phyloP scores from a whole-genome alignment of 2,888 invertebrate genomes.

The Syrista parreyssii region DNA sequence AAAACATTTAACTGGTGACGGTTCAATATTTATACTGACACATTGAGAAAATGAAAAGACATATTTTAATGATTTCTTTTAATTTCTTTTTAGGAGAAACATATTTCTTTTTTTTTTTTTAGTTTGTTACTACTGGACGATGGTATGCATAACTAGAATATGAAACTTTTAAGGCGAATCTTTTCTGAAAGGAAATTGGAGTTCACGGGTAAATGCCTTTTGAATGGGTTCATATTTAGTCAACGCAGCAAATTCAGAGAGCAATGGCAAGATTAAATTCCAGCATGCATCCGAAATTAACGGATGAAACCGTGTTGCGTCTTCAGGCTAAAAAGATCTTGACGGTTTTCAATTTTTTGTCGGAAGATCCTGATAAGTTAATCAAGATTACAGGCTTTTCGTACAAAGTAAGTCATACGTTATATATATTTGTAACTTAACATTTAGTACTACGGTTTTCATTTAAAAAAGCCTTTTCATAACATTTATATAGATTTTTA shows the following conservation, averaged over 20 bases:
- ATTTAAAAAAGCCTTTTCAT: too few species aligned
- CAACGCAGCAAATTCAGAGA: neutral
- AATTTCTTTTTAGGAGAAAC: too few species aligned
- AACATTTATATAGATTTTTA: too few species aligned
- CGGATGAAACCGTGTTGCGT: constrained; percentile 64
- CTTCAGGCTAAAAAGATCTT: constrained; percentile 70
- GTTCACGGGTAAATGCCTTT: too few species aligned
- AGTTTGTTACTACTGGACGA: too few species aligned
- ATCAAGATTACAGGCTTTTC: constrained; percentile 66
- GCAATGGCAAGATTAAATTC: constrained; percentile 47
- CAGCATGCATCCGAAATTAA: constrained; percentile 58
- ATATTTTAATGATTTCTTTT: too few species aligned
- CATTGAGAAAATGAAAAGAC: too few species aligned
- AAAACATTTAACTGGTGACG: neutral
- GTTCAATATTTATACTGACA: too few species aligned
- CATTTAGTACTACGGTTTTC: constrained; percentile 2
- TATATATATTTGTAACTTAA: constrained; percentile 45
- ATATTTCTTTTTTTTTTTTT: too few species aligned
- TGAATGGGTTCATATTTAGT: neutral
- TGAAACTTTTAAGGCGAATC: too few species aligned
- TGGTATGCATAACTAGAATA: too few species aligned
- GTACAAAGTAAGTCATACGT: constrained; percentile 66
- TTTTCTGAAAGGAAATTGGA: too few species aligned
- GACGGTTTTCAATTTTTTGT: constrained; percentile 71
- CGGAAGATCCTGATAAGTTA: constrained; percentile 70